Evolutionary conservation across 2,797 vertebrate genomes (phyloP).

Genomic region (Orestias chungarensis): DNA sequence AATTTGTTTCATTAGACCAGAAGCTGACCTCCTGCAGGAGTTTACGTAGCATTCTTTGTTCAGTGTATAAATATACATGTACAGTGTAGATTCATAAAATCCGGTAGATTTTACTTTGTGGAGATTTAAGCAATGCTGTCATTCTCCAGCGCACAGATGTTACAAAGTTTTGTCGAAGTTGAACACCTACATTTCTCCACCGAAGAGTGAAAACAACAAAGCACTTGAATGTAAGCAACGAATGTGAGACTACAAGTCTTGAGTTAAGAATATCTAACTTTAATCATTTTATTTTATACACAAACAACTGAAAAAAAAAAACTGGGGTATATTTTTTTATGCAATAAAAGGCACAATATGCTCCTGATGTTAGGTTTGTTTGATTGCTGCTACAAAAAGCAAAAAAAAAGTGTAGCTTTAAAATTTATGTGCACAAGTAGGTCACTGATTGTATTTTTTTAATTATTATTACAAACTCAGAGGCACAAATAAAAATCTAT

Average conservation of each 20-base stretch:
- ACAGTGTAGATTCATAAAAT: slow-evolving; percentile 22
- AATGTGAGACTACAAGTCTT: neutral
- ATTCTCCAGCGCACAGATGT: slow-evolving; percentile 9
- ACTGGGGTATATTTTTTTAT: no score
- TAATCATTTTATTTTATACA: neutral
- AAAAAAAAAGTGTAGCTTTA: slow-evolving; percentile 26
- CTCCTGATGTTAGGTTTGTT: neutral
- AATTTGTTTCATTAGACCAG: slow-evolving; percentile 8
- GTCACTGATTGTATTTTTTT: neutral
- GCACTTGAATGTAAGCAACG: slow-evolving; percentile 34
- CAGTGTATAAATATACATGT: slow-evolving; percentile 36
- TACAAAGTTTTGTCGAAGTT: slow-evolving; percentile 8
- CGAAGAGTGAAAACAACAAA: slow-evolving; percentile 53
- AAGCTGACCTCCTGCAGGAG: slow-evolving; percentile 29
- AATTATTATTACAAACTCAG: neutral
- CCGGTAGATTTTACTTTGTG: slow-evolving; percentile 26
- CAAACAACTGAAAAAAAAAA: neutral
- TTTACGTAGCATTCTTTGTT: slow-evolving; percentile 33
- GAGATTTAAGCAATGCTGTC: slow-evolving; percentile 1
- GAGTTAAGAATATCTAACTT: neutral
- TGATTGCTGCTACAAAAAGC: slow-evolving; percentile 30
- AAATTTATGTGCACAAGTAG: neutral
- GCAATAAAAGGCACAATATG: slow-evolving; percentile 17
- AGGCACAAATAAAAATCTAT: neutral
- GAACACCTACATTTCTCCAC: slow-evolving; percentile 36